Base-by-base conservation (phyloP, 2,797 vertebrate species). In the Coendou prehensilis region DNA sequence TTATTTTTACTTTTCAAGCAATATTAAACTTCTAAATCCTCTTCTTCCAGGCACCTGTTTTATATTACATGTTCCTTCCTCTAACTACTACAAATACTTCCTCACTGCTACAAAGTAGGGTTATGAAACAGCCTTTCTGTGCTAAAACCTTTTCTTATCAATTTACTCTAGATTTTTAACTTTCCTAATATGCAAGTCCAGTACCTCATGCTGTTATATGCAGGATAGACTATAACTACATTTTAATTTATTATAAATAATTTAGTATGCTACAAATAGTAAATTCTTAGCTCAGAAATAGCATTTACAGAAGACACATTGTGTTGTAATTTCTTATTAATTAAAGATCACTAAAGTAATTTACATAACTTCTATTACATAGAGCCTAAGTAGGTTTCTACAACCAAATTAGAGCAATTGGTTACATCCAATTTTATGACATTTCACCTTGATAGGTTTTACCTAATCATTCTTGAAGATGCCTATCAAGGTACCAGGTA, bases 321-420 rank as follows among this genome's bases (percentile, higher is more conserved):
- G 17, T 71, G 0, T 47, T 67, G 0, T 20, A 85, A 91, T 69
- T 85, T 87, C 41, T 73, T 86, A 28, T 15, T 67, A 93, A 50
- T 87, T 94, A 56, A 92, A 91, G 47, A 71, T 64, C 33, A 87
- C 52, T 83, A 11, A 75, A 52, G 14, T 59, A 93, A 59, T 76
- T 75, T 92, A 50, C 10, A 2, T 9, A 89, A 73, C 2, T 93
- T 79, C 45, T 54, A 33, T 73, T 30, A 59, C 57, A 30, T 6
- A 85, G 18, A 78, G 37, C 8, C 0, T 56, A 88, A 33, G 33
- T 92, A 59, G 1, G 3, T 5, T n/a, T 97, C 45, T 64, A 3
- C 88, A 71, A 7, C 15, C 33, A 86, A 91, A 57, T 78, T 90
- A 87, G 30, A 83, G 59, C 2, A 20, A 11, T 30, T 64, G 4